Percentiles rank a stretch among this genome's conserved stretches.
phyloP scores from a whole-genome alignment of 2,797 vertebrate genomes.

The Epinephelus awoara region DNA sequence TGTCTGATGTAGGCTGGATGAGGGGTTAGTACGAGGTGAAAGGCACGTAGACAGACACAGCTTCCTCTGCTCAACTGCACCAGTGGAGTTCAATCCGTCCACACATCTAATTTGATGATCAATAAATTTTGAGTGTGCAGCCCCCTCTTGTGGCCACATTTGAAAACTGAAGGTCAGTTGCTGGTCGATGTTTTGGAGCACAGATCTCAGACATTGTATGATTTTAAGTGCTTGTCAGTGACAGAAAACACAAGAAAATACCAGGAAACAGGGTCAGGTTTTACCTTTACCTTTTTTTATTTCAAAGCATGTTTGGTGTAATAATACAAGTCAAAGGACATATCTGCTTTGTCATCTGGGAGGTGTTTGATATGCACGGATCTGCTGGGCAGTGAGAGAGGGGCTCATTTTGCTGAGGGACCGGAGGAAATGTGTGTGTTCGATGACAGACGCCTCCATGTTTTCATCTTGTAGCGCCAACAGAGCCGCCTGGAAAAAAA shows the following conservation, averaged over 20 bases:
- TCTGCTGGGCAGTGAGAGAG: slow-evolving; percentile 87
- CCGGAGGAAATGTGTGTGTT: slow-evolving; percentile 87
- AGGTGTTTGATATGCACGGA: slow-evolving; percentile 86
- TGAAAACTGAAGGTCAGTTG: slow-evolving; percentile 31
- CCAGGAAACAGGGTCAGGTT: background rate
- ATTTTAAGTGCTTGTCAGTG: background rate
- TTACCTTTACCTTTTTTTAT: slow-evolving; percentile 46
- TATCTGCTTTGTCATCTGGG: slow-evolving; percentile 59
- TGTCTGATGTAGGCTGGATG: slow-evolving; percentile 49
- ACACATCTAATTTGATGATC: slow-evolving; percentile 41
- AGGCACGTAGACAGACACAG: slow-evolving; percentile 82
- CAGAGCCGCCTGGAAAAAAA: slow-evolving; percentile 89
- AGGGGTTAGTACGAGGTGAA: slow-evolving; percentile 68
- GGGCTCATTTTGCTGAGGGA: slow-evolving; percentile 86
- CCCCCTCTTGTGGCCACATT: slow-evolving; percentile 57
- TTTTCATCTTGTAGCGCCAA: slow-evolving; percentile 90
- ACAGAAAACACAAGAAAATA: background rate
- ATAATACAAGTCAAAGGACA: background rate
- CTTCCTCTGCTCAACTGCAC: slow-evolving; percentile 66
- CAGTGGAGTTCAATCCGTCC: slow-evolving; percentile 18
- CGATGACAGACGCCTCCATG: slow-evolving; percentile 87
- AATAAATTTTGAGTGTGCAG: slow-evolving; percentile 39
- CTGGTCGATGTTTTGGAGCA: background rate
- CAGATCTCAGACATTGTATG: background rate
- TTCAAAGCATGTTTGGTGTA: slow-evolving; percentile 1